A percentile compares a stretch with the other conserved stretches of the same genome.
Conservation (phyloP, 2,888 invertebrate species). For the Danaus chrysippus region DNA sequence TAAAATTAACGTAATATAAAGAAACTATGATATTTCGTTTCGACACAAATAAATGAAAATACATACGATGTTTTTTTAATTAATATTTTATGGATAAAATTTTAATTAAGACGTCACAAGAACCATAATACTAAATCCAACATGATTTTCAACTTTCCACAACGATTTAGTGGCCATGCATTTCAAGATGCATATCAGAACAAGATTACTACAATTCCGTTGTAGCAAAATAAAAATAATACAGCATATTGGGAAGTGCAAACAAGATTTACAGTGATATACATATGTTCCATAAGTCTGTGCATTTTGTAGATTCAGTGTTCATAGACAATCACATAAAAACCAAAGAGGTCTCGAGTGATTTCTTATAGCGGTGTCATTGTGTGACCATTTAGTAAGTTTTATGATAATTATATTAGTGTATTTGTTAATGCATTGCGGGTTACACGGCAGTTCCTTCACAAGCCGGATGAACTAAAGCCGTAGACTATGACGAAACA, state of each 20-base stretch:
- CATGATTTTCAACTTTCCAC: constrained; percentile 37
- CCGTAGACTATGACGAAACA: constrained; percentile 22
- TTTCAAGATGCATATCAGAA: constrained; percentile 28
- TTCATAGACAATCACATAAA: constrained; percentile 7
- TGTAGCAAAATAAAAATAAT: constrained; percentile 60
- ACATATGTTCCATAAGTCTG: constrained; percentile 28
- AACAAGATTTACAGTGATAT: constrained; percentile 66
- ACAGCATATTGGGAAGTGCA: constrained; percentile 63
- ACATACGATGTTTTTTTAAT: constrained; percentile 23
- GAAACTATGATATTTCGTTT: constrained; percentile 29
- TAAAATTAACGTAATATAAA: constrained; percentile 20
- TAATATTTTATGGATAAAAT: constrained; percentile 14
- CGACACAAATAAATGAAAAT: constrained; percentile 20
- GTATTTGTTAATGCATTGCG: constrained; percentile 68
- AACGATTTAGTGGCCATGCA: constrained; percentile 65
- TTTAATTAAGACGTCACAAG: constrained; percentile 12
- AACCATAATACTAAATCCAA: constrained; percentile 9
- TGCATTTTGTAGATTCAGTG: constrained; percentile 21
- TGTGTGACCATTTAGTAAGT: constrained; percentile 13
- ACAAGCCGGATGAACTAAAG: constrained; percentile 22
- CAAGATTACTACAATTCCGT: constrained; percentile 52
- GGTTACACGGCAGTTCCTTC: constrained; percentile 64
- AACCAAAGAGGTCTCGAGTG: constrained; percentile 14
- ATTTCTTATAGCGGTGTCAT: constrained; percentile 5
- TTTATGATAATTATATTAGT: constrained; percentile 32